phyloP scores from a whole-genome alignment of 2,113 vertebrate species.

The Arvicanthis niloticus region DNA sequence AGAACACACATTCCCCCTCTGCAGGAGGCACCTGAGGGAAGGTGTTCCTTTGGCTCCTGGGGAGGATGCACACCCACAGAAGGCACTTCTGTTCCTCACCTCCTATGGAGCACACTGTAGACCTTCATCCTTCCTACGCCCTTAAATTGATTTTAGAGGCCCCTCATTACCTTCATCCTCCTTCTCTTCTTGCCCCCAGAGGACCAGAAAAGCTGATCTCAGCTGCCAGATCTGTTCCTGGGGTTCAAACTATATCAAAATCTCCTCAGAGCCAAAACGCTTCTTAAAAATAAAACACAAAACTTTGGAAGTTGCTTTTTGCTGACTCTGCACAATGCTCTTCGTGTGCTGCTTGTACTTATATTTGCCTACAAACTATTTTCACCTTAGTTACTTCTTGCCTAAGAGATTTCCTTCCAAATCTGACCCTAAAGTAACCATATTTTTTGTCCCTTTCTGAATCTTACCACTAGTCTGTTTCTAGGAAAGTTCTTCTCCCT shows the following conservation, averaged over 20 bases:
- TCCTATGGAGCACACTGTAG: background rate
- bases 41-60: background rate
- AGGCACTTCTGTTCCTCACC: background rate
- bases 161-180: background rate
- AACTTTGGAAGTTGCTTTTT: background rate
- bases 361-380: slow-evolving; percentile 23
- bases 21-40: background rate
- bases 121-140: background rate
- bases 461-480: background rate
- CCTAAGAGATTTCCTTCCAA: slow-evolving; percentile 2
- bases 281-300: background rate
- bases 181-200: background rate
- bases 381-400: slow-evolving; percentile 5
- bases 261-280: slow-evolving; percentile 26
- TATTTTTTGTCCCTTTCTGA: background rate
- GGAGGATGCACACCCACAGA: background rate
- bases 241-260: background rate
- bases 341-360: background rate
- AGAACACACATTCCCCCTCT: background rate
- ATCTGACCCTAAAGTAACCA: background rate
- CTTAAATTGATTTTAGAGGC: background rate
- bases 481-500: background rate
- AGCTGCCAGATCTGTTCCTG: background rate
- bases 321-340: background rate
- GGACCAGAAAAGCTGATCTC: background rate